These are phyloP conservation scores for Xyliphius kryptos DNA, from an alignment of 2,113 vertebrate species.

Conservation along the genomic window DNA sequence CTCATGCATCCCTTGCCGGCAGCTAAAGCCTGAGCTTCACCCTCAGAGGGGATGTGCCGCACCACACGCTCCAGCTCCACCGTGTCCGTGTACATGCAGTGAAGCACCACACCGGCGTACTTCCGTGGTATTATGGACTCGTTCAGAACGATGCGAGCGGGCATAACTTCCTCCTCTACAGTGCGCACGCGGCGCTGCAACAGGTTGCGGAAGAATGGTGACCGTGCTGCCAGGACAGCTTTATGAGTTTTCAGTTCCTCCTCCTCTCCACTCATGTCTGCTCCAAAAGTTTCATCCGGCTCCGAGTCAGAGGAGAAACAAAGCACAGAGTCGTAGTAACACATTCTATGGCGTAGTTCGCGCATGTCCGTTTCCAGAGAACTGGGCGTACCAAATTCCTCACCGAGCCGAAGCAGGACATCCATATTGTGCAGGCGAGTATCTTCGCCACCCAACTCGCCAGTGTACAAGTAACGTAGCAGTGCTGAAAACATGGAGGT, in stretches of 20 bases:
- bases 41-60: slow-evolving; percentile 86
- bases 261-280: slow-evolving; percentile 68
- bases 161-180: slow-evolving; percentile 87
- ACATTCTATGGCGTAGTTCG: slow-evolving; percentile 92
- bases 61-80: slow-evolving; percentile 90
- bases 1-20: slow-evolving; percentile 87
- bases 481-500: slow-evolving; percentile 96
- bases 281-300: slow-evolving; percentile 79
- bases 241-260: slow-evolving; percentile 95
- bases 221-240: slow-evolving; percentile 90
- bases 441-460: slow-evolving; percentile 93
- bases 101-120: slow-evolving; percentile 94
- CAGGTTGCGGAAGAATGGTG: slow-evolving; percentile 94
- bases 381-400: slow-evolving; percentile 97
- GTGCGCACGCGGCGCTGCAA: slow-evolving; percentile 92
- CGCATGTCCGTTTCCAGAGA: slow-evolving; percentile 94
- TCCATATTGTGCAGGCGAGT: slow-evolving; percentile 91
- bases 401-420: slow-evolving; percentile 88
- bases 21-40: slow-evolving; percentile 94
- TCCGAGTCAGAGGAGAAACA: slow-evolving; percentile 94
- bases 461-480: slow-evolving; percentile 94
- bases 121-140: slow-evolving; percentile 98
- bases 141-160: slow-evolving; percentile 93
- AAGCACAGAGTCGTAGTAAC: slow-evolving; percentile 93
- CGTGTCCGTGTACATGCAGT: slow-evolving; percentile 96